Percentiles rank a stretch among this genome's conserved stretches.
phyloP scores from a whole-genome alignment of 2,113 vertebrate species.

The Sakesphorus luctuosus region DNA sequence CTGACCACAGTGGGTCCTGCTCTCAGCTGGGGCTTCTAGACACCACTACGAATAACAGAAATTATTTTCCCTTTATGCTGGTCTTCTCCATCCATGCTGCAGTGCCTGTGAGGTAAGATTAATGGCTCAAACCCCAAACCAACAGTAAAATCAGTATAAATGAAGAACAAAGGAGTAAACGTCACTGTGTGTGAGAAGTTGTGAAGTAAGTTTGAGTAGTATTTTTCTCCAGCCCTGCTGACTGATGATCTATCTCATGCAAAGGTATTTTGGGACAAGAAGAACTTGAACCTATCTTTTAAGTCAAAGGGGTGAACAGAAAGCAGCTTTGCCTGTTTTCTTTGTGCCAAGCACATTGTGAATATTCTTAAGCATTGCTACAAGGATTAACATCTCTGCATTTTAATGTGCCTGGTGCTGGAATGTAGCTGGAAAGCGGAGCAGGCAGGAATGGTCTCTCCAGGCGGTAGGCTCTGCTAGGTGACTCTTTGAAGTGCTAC shows the following conservation, averaged over 20 bases:
- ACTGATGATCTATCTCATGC: not conserved
- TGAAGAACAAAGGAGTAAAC: not conserved
- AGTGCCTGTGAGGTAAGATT: conserved; percentile 39
- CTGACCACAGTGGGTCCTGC: not conserved
- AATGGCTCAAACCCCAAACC: not conserved
- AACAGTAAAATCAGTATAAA: not conserved
- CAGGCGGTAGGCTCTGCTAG: not conserved
- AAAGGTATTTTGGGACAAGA: not conserved
- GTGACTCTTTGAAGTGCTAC: conserved; percentile 23
- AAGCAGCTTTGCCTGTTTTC: conserved; percentile 46
- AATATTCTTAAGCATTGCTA: conserved; percentile 58
- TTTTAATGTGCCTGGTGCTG: conserved; percentile 58
- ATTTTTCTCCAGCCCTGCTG: not conserved
- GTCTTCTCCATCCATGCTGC: not conserved
- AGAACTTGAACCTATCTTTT: not conserved
- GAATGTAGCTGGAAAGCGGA: conserved; percentile 36
- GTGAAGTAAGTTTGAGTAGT: not conserved
- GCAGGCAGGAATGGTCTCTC: conserved; percentile 2
- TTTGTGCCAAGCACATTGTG: conserved; percentile 59
- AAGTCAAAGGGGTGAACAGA: conserved; percentile 36
- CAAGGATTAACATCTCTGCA: conserved; percentile 66
- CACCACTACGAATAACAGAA: not conserved
- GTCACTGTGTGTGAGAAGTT: not conserved
- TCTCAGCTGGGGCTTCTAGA: not conserved
- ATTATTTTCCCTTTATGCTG: not conserved